Base-by-base conservation (phyloP, 2,797 vertebrate genomes). In the Cuculus canorus region DNA sequence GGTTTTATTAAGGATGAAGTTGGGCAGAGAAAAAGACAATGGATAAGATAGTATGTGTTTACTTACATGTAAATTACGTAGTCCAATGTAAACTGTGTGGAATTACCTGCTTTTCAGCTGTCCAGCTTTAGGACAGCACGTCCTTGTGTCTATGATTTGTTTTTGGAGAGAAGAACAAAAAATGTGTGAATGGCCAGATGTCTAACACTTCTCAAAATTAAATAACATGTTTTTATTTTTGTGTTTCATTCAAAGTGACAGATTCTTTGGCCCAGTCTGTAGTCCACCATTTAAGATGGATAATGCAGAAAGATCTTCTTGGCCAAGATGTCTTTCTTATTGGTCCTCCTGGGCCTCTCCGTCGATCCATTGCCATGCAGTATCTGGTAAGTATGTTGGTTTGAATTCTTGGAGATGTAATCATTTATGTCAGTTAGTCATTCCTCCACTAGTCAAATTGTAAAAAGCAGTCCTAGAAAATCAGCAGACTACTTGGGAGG, bases 291-390 rank as follows among this genome's bases (percentile, higher is more conserved):
- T 98, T 99, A 37, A 98, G 98, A 98, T 99, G 99, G 99, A 99
- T 99, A 87, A 99, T 99, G 99, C 99, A 99, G 96, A 99, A 99
- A 95, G 99, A 99, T 87, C 98, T 99, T 87, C 94, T 99, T 90
- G 99, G 99, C 17, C 99, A 99, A 97, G 99, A 99, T 81, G 97
- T 99, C 57, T 99, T 99, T 94, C 98, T 99, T 33, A 99, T 99
- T 25, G 99, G 99, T 35, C 99, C 99, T 41, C 99, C 99, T 17
- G 99, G 99, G 80, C 99, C 99, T 28, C 98, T 99, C 91, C 98
- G 99, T 24, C 97, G 99, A 53, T 98, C 99, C 39, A 98, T 99
- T 96, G 99, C 99, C 33, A 99, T 99, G 99, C 99, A 99, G 69
- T 99, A 99, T 96, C 98, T 99, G 96, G 99, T 99, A 97, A 98